A percentile compares a stretch with the other conserved stretches of the same genome.
phyloP scores from a whole-genome alignment of 2,113 vertebrate genomes.

The Hylia prasina region DNA sequence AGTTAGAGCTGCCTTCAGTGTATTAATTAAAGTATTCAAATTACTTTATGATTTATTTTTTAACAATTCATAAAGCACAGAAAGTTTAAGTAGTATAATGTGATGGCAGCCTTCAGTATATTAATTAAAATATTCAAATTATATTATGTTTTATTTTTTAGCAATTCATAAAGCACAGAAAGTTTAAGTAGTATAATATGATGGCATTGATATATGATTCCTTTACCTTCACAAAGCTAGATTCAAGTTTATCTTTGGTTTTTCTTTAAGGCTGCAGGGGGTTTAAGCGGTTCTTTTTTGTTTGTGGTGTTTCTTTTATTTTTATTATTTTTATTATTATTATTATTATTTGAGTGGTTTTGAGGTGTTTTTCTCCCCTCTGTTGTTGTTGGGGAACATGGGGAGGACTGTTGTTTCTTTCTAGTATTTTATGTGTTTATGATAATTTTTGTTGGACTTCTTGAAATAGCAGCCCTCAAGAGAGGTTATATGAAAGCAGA shows the following conservation, averaged over 20 bases:
- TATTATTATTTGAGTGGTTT: neutral
- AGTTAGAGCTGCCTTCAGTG: neutral
- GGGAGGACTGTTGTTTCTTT: neutral
- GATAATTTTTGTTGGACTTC: neutral
- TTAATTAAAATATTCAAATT: neutral
- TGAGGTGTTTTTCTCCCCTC: rapidly evolving
- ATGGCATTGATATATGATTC: neutral
- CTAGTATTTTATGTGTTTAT: neutral
- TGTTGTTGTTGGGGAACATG: neutral
- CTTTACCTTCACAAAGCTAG: neutral
- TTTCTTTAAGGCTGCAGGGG: neutral
- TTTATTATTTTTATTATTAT: no score
- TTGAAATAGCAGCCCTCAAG: neutral
- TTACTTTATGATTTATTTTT: neutral
- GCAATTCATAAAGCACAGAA: neutral
- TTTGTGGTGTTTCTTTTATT: no score
- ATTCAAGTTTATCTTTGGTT: neutral
- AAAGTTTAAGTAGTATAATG: neutral
- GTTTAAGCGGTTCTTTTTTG: neutral
- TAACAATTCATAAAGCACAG: neutral
- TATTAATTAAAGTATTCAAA: neutral
- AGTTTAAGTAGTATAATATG: neutral
- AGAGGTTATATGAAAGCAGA: neutral
- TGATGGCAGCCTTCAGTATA: neutral
- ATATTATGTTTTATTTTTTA: neutral